Conservation (phyloP, 1,140 invertebrate species). For the Monochamus saltuarius region DNA sequence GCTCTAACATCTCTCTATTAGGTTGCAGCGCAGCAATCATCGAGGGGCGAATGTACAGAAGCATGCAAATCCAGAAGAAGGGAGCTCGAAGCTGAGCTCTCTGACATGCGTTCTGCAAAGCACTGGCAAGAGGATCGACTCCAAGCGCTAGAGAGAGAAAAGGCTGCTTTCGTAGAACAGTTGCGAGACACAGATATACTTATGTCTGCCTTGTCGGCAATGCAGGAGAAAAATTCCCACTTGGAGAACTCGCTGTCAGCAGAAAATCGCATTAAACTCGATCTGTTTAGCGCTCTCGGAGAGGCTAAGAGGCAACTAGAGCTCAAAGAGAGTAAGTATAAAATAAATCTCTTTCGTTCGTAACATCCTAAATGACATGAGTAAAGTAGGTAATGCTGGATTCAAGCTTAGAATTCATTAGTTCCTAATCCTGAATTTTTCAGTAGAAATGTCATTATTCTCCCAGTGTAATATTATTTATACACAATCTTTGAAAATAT, state of each 20-base stretch:
- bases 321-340: slow-evolving; percentile 82
- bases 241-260: slow-evolving; percentile 91
- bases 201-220: slow-evolving; percentile 73
- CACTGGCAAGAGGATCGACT: slow-evolving; percentile 69
- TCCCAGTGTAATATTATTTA: too few relatives aligned
- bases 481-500: too few relatives aligned
- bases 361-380: too few relatives aligned
- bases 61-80: slow-evolving; percentile 70
- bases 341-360: neutral
- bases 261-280: slow-evolving; percentile 93
- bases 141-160: slow-evolving; percentile 47
- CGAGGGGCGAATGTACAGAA: slow-evolving; percentile 71
- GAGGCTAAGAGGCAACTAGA: slow-evolving; percentile 91
- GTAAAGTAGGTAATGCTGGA: too few relatives aligned
- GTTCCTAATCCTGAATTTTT: too few relatives aligned
- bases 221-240: slow-evolving; percentile 86
- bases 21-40: slow-evolving; percentile 46
- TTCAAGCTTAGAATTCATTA: neutral
- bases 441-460: too few relatives aligned
- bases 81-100: slow-evolving; percentile 78
- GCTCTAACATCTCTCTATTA: neutral
- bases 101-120: slow-evolving; percentile 72
- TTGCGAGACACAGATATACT: slow-evolving; percentile 79
- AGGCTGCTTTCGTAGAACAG: slow-evolving; percentile 56
- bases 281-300: slow-evolving; percentile 93